phyloP scores from a whole-genome alignment of 1,140 invertebrate species.

The Micrasema minimum region DNA sequence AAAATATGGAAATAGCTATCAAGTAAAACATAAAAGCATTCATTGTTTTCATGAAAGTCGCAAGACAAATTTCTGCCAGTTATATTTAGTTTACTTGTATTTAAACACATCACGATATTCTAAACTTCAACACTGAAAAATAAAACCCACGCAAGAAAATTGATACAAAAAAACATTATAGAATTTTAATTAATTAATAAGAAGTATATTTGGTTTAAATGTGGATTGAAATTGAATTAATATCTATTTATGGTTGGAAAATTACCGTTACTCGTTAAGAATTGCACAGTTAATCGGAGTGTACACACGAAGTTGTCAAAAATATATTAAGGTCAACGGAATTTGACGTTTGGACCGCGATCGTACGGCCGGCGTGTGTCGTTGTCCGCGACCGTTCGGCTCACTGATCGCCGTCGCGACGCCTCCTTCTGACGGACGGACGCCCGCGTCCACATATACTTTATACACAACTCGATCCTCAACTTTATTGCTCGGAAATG shows the following conservation, averaged over 20 bases:
- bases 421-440: conserved; percentile 16
- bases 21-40: too few relatives aligned
- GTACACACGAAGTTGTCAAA: conserved; percentile 9
- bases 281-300: conserved; percentile 1
- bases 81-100: too few relatives aligned
- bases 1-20: conserved; percentile 62
- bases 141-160: not conserved
- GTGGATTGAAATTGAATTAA: not conserved
- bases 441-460: conserved; percentile 15
- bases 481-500: too few relatives aligned
- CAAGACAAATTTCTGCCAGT: too few relatives aligned
- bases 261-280: conserved; percentile 20
- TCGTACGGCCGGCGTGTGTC: conserved; percentile 9
- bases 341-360: conserved; percentile 20
- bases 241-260: not conserved
- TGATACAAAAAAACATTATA: not conserved
- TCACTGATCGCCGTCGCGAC: conserved; percentile 23
- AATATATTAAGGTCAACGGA: conserved; percentile 12
- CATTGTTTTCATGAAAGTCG: too few relatives aligned
- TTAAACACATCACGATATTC: not conserved
- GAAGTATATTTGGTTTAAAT: not conserved
- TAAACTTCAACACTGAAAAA: not conserved
- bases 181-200: not conserved
- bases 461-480: too few relatives aligned
- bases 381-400: conserved; percentile 21